Conservation (phyloP, 2,888 invertebrate species). For the Zelleria hepariella region DNA sequence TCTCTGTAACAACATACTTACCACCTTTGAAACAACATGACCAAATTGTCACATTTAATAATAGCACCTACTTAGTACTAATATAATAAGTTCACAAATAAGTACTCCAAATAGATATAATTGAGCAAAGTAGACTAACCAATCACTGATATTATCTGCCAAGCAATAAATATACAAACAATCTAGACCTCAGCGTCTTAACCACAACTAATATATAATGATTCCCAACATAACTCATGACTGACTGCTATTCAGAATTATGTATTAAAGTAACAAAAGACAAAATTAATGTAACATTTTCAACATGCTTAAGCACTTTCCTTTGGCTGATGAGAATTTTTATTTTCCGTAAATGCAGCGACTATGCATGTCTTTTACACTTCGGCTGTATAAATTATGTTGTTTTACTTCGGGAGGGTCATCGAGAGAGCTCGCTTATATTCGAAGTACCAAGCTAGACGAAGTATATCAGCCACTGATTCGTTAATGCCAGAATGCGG, state of each 20-base stretch:
- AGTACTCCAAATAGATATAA: too few relatives aligned
- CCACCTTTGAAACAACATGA: slow-evolving; percentile 51
- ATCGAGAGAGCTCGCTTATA: not conserved
- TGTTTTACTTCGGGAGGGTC: not conserved
- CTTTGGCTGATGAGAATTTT: slow-evolving; percentile 47
- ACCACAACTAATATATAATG: too few relatives aligned
- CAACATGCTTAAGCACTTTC: slow-evolving; percentile 62
- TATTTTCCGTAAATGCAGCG: slow-evolving; percentile 50
- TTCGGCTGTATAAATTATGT: slow-evolving; percentile 35
- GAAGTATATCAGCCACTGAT: too few relatives aligned
- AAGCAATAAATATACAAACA: too few relatives aligned
- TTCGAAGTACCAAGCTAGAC: not conserved
- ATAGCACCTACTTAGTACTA: slow-evolving; percentile 15
- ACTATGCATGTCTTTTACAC: slow-evolving; percentile 62
- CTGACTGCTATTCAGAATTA: too few relatives aligned
- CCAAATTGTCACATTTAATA: slow-evolving; percentile 49
- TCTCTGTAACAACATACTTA: not conserved
- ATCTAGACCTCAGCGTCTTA: too few relatives aligned
- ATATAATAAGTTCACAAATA: too few relatives aligned
- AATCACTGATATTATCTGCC: too few relatives aligned
- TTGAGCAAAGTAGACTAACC: too few relatives aligned
- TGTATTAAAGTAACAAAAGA: slow-evolving; percentile 29
- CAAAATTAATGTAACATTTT: slow-evolving; percentile 50
- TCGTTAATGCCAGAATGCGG: too few relatives aligned
- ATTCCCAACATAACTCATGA: not conserved